Evolutionary conservation across 2,797 vertebrate genomes (phyloP).

Genomic region (Sebastiscus albofasciatus): DNA sequence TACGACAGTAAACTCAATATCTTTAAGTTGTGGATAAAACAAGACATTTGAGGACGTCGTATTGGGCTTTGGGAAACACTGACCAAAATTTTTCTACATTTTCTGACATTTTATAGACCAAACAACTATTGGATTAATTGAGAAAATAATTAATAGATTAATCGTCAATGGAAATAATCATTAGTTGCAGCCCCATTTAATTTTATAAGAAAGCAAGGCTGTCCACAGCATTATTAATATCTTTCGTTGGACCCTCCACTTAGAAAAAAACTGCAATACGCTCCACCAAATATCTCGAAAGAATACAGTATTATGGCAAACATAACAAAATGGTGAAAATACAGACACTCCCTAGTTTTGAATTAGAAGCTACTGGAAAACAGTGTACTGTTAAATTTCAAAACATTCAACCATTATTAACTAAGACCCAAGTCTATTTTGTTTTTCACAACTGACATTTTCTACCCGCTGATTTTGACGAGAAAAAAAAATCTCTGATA

Average conservation of each 20-base stretch:
- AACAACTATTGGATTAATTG: too few species aligned
- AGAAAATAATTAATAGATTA: too few species aligned
- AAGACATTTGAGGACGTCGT: too few species aligned
- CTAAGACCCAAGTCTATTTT: not conserved
- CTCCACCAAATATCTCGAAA: not conserved
- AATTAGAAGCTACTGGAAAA: not conserved
- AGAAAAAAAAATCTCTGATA: not conserved
- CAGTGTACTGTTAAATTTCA: not conserved
- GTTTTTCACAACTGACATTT: not conserved
- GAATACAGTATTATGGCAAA: not conserved
- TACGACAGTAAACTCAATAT: too few species aligned
- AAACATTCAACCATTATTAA: not conserved
- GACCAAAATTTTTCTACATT: too few species aligned
- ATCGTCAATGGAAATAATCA: too few species aligned
- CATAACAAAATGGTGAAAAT: not conserved
- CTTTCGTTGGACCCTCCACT: not conserved
- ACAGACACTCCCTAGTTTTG: too few species aligned
- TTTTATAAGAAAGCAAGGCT: not conserved
- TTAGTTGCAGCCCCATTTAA: not conserved
- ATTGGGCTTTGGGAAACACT: too few species aligned
- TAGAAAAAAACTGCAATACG: not conserved
- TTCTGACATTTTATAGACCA: too few species aligned
- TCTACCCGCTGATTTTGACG: not conserved
- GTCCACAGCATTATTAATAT: not conserved
- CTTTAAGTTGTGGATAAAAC: too few species aligned